Conservation (phyloP, 2,797 vertebrate genomes). For the Margarornis squamiger region DNA sequence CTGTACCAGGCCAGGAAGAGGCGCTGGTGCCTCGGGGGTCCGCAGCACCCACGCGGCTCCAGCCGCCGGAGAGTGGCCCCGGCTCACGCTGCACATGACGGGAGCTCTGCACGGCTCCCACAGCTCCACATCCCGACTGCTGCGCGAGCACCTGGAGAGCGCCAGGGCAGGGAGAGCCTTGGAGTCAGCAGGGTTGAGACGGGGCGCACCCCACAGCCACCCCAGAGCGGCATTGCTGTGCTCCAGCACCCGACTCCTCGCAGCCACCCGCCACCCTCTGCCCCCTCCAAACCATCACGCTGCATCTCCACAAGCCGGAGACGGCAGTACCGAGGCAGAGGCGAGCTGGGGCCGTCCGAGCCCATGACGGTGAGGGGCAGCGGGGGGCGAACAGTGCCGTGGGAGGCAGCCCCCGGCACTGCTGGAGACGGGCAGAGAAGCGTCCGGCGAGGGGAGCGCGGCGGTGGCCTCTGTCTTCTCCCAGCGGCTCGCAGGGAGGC, state of each 20-base stretch:
- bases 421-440: not conserved
- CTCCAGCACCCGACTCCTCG: not conserved
- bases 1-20: not conserved
- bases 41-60: not conserved
- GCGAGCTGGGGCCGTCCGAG: not conserved
- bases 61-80: accelerated
- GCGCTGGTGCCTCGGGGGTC: not conserved
- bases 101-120: not conserved
- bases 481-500: not conserved
- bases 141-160: not conserved
- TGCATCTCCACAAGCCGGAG: not conserved
- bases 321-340: not conserved
- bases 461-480: not conserved
- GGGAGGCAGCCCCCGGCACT: not conserved
- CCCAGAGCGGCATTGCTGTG: not conserved
- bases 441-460: not conserved
- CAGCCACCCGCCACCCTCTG: not conserved
- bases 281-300: conserved; percentile 35
- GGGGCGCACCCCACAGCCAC: not conserved
- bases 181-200: not conserved
- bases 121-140: accelerated
- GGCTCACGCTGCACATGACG: accelerated
- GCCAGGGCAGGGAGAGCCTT: not conserved
- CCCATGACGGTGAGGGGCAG: not conserved
- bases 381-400: accelerated